A percentile compares a stretch with the other conserved stretches of the same genome.
These are phyloP conservation scores for Drosophila anomelani DNA, from an alignment of 2,888 invertebrate species.

Conservation along the genomic window DNA sequence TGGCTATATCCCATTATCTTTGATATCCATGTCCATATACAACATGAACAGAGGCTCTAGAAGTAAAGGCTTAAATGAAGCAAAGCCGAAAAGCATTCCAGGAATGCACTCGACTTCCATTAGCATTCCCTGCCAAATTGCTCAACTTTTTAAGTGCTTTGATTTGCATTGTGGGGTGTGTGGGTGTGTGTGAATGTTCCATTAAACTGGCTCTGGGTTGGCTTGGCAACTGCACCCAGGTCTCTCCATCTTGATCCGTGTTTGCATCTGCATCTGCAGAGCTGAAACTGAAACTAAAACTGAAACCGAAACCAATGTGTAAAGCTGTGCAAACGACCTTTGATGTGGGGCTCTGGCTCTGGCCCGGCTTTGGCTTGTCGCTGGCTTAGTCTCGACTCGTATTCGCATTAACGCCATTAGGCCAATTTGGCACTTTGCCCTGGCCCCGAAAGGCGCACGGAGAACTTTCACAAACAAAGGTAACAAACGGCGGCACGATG, in stretches of 20 bases:
- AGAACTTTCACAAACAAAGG: conserved; percentile 65
- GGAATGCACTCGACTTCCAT: conserved; percentile 29
- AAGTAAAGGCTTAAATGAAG: conserved; percentile 19
- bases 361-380: conserved; percentile 32
- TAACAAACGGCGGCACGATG: conserved; percentile 55
- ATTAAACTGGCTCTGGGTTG: conserved; percentile 24
- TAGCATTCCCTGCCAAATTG: conserved; percentile 54
- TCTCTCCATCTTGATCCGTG: conserved; percentile 32
- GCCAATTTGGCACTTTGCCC: conserved; percentile 79
- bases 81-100: conserved; percentile 7
- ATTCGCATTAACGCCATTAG: conserved; percentile 81
- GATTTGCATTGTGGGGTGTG: conserved; percentile 56
- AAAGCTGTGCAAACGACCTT: conserved; percentile 41
- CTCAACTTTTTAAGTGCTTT: conserved; percentile 57
- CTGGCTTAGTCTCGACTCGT: conserved; percentile 70
- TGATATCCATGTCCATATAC: not conserved
- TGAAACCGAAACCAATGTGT: conserved; percentile 21
- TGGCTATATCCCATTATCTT: not conserved
- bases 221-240: conserved; percentile 62
- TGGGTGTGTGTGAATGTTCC: conserved; percentile 1
- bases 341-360: conserved; percentile 32
- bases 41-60: not conserved
- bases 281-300: conserved; percentile 29
- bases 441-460: conserved; percentile 44
- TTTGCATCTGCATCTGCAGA: conserved; percentile 51